These are phyloP conservation scores for Drosophila pegasa DNA, from an alignment of 2,888 invertebrate genomes.

Conservation along the genomic window DNA sequence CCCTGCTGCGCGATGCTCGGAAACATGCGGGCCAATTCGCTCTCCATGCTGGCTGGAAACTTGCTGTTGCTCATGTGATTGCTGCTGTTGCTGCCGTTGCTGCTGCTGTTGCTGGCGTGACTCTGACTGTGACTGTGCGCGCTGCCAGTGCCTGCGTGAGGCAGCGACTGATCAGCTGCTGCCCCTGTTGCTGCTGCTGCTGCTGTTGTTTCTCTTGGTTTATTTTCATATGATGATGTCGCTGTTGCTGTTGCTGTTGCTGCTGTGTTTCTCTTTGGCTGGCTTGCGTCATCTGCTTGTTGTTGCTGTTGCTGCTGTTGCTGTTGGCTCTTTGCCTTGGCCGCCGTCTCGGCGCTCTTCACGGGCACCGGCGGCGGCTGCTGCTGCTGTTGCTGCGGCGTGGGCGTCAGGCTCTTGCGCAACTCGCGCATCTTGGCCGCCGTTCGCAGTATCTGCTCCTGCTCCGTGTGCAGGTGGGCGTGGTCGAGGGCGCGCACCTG, in stretches of 20 bases:
- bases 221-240: constrained; percentile 83
- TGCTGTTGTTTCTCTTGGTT: constrained; percentile 67
- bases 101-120: constrained; percentile 51
- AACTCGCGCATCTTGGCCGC: constrained; percentile 81
- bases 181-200: constrained; percentile 50
- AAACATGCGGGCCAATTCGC: constrained; percentile 78
- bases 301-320: constrained; percentile 45
- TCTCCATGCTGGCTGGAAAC: constrained; percentile 72
- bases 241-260: constrained; percentile 33
- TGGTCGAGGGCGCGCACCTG: constrained; percentile 78
- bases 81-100: constrained; percentile 34
- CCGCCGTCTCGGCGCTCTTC: constrained; percentile 79
- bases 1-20: constrained; percentile 70
- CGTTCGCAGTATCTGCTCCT: constrained; percentile 76
- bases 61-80: constrained; percentile 37
- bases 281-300: constrained; percentile 57
- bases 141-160: constrained; percentile 39
- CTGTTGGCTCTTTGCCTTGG: constrained; percentile 69
- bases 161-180: constrained; percentile 53
- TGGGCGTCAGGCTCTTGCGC: constrained; percentile 82
- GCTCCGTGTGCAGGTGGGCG: constrained; percentile 71
- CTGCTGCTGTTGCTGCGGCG: constrained; percentile 79
- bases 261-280: constrained; percentile 24
- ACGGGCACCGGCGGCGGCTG: constrained; percentile 82
- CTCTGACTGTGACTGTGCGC: constrained; percentile 33